Evolutionary conservation across 2,113 vertebrate species (phyloP), one percentile per base, ranked within the genome.

Genomic region (Corythaeola cristata): DNA sequence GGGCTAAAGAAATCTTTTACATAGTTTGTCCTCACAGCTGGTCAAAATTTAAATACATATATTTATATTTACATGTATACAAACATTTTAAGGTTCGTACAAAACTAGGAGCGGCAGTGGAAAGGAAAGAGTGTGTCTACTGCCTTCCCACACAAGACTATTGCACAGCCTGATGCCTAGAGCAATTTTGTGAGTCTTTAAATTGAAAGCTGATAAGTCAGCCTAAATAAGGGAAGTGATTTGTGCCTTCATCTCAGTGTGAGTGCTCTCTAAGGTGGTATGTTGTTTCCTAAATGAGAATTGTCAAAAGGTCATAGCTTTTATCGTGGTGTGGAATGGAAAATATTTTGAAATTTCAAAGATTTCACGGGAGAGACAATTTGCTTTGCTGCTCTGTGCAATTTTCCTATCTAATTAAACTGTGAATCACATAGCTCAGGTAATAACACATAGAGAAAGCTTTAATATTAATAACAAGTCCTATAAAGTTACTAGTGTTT

Each of bases 391-490:
- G 64, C 44, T 95, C 60, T 85, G 26, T 12, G 11, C 18, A 2
- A 28, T 76, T 76, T 76, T 87, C 33, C 58, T 66, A 49, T 44
- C 89, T 95, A 89, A 96, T 95, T 92, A 87, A 95, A 95, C 58
- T 73, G 58, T 79, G 80, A 90, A 92, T 86, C 64, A 89, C 73
- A 67, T 67, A 93, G 68, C 39, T 78, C 69, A 92, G 64, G 80
- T 93, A 90, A 78, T 71, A 97, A 92, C 17, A 58, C 41, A 73
- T 16, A 74, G 44, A 90, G 64, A 89, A 95, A 87, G 18, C 41
- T 94, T 95, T 91, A 94, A 85, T 91, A 96, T 89, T 93, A 93
- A 88, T 83, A 93, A 60, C n/a, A 93, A 89, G 21, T 52, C 62
- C 64, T 49, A 41, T 55, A 72, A 91, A 87, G 76, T 81, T 91